These are phyloP conservation scores for Otolemur crassicaudatus DNA, from an alignment of 2,797 vertebrate species.

Conservation along the genomic window DNA sequence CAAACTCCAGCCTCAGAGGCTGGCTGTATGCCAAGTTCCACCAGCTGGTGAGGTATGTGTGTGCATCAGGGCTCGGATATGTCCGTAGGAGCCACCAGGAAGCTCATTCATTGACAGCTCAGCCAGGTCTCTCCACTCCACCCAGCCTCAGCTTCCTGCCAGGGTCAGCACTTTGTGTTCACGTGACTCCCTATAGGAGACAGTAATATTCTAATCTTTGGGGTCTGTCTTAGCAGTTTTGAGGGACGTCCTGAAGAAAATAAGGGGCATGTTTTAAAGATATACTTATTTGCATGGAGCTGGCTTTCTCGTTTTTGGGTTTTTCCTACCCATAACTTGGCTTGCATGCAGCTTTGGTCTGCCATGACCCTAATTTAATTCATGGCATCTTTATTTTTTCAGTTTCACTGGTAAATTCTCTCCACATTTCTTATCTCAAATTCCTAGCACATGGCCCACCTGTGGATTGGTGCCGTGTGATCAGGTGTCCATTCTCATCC, in stretches of 20 bases:
- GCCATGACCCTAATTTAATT: neutral
- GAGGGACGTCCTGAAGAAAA: constrained; percentile 40
- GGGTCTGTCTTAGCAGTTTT: neutral
- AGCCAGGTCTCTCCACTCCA: neutral
- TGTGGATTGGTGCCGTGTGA: neutral
- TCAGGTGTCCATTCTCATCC: neutral
- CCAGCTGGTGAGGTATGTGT: neutral
- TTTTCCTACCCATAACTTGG: neutral
- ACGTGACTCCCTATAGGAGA: neutral
- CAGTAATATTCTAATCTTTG: neutral
- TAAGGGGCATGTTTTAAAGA: neutral
- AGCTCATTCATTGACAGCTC: neutral
- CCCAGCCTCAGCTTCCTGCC: neutral
- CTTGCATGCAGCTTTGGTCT: neutral
- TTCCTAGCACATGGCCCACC: neutral
- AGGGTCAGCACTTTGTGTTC: constrained; percentile 4
- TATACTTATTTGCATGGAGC: neutral
- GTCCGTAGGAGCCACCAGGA: neutral
- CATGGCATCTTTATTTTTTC: neutral
- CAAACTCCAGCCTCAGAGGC: neutral
- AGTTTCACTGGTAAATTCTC: neutral
- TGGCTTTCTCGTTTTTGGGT: neutral
- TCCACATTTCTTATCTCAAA: neutral
- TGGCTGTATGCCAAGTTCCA: neutral
- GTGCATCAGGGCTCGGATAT: neutral